A percentile compares a stretch with the other conserved stretches of the same genome.
phyloP scores from a whole-genome alignment of 2,888 invertebrate species.

The Drepanosiphum platanoidis region DNA sequence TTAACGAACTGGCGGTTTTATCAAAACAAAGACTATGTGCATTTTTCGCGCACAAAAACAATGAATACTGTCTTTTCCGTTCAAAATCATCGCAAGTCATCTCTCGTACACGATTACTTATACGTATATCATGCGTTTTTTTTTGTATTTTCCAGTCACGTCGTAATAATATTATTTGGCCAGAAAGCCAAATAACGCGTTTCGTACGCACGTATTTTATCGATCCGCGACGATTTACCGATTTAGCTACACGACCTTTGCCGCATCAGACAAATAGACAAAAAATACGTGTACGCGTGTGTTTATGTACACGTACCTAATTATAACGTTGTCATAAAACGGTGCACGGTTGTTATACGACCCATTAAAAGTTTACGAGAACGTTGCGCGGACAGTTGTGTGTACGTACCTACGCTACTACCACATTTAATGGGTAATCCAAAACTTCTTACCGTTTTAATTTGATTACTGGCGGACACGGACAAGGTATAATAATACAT shows the following conservation, averaged over 20 bases:
- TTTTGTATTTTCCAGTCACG: too few relatives aligned
- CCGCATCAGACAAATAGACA: not conserved
- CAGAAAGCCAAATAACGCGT: too few relatives aligned
- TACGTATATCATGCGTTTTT: too few relatives aligned
- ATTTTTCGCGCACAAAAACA: too few relatives aligned
- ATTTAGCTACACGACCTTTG: not conserved
- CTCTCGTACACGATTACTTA: too few relatives aligned
- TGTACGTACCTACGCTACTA: not conserved
- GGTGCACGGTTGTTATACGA: not conserved
- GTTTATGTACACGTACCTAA: not conserved
- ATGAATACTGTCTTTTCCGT: too few relatives aligned
- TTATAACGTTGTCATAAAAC: not conserved
- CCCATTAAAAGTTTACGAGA: not conserved
- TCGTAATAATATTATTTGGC: too few relatives aligned
- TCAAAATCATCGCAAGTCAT: too few relatives aligned
- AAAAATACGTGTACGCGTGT: not conserved
- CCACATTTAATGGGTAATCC: not conserved
- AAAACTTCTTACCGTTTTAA: not conserved
- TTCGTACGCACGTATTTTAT: too few relatives aligned
- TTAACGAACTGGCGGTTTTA: too few relatives aligned
- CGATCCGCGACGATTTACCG: not conserved
- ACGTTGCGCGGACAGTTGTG: not conserved
- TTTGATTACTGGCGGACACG: not conserved
- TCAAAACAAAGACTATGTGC: too few relatives aligned
- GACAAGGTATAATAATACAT: not conserved